These are phyloP conservation scores for Monochamus alternatus DNA, from an alignment of 2,888 invertebrate species.

Conservation along the genomic window DNA sequence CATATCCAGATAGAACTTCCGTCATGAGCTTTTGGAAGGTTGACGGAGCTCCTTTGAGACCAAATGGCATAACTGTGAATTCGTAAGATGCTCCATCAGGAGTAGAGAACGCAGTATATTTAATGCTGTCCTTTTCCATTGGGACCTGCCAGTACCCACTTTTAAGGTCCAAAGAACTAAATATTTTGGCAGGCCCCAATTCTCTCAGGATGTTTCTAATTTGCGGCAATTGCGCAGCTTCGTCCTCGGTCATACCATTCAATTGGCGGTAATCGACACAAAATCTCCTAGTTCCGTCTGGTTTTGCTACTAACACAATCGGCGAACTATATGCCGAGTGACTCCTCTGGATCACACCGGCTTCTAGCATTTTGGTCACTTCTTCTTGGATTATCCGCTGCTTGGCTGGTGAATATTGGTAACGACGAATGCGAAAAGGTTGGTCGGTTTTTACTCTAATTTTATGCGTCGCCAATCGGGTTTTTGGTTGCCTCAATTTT, in stretches of 20 bases:
- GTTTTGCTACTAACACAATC: neutral
- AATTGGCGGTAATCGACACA: neutral
- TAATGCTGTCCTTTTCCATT: neutral
- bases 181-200: neutral
- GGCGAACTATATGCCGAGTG: neutral
- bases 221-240: neutral
- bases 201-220: neutral
- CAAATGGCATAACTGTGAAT: no score
- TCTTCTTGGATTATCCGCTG: neutral
- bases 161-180: neutral
- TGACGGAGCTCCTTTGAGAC: no score
- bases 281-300: neutral
- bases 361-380: neutral
- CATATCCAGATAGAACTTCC: slow-evolving; percentile 15
- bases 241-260: neutral
- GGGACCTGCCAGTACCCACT: neutral
- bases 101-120: neutral
- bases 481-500: neutral
- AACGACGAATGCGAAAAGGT: neutral
- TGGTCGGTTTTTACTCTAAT: neutral
- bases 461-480: neutral
- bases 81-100: neutral
- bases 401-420: neutral
- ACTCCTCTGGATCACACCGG: neutral
- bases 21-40: neutral